These are phyloP conservation scores for Drosophila kambysellisi DNA, from an alignment of 2,888 invertebrate genomes.

Conservation along the genomic window DNA sequence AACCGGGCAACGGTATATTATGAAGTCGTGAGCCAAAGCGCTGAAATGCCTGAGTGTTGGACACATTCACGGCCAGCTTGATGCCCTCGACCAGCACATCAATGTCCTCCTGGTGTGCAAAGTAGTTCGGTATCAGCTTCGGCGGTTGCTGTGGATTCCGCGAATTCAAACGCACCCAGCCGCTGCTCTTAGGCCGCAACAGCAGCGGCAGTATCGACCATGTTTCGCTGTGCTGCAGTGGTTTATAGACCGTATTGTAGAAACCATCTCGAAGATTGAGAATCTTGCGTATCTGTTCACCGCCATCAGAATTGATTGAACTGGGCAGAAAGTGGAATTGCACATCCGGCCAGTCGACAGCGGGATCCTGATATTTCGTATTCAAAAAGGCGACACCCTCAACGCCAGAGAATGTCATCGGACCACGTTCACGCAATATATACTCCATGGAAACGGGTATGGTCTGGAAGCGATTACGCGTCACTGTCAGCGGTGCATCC, in stretches of 20 bases:
- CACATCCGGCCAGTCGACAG: constrained; percentile 92
- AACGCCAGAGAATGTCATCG: constrained; percentile 93
- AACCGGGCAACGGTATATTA: constrained; percentile 93
- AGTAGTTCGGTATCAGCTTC: constrained; percentile 96
- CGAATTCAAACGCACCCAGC: constrained; percentile 93
- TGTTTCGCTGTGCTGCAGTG: constrained; percentile 91
- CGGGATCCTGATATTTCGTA: constrained; percentile 92
- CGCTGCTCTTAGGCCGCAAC: constrained; percentile 94
- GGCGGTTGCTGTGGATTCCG: constrained; percentile 93
- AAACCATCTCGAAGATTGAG: constrained; percentile 91
- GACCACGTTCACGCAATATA: constrained; percentile 92
- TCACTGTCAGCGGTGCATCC: constrained; percentile 92
- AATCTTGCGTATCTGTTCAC: constrained; percentile 91
- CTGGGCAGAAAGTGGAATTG: constrained; percentile 95
- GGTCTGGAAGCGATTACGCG: constrained; percentile 91
- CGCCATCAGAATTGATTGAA: constrained; percentile 93
- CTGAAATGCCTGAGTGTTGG: constrained; percentile 92
- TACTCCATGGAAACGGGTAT: constrained; percentile 92
- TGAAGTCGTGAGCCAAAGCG: constrained; percentile 92
- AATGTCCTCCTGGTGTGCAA: constrained; percentile 93
- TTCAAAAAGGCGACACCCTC: constrained; percentile 95
- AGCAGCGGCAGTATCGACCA: constrained; percentile 94
- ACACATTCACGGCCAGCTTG: constrained; percentile 92
- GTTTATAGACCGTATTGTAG: constrained; percentile 94
- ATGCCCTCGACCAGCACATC: constrained; percentile 92